Evolutionary conservation across 2,113 vertebrate species (phyloP).

Genomic region (Notothenia coriiceps): DNA sequence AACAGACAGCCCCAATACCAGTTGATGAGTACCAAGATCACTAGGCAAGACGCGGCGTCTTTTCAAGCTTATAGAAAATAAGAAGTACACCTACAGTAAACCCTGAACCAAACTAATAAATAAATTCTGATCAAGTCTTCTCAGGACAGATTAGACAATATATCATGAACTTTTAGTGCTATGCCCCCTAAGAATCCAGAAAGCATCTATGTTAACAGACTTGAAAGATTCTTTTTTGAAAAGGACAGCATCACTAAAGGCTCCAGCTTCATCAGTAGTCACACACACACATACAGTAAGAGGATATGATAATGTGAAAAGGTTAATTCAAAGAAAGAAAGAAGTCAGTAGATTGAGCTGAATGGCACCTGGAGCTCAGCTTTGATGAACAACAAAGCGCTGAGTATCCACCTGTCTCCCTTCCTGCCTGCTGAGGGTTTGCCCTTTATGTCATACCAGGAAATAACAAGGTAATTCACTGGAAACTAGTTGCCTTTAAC

Average conservation of each 20-base stretch:
- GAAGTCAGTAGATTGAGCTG: slow-evolving; percentile 52
- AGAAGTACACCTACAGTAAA: slow-evolving; percentile 78
- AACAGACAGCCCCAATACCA: slow-evolving; percentile 75
- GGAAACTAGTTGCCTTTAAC: slow-evolving; percentile 16
- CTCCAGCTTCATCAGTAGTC: slow-evolving; percentile 76
- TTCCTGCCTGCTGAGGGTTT: slow-evolving; percentile 31
- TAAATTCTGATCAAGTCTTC: slow-evolving; percentile 88
- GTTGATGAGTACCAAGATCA: slow-evolving; percentile 78
- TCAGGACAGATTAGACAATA: slow-evolving; percentile 85
- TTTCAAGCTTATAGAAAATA: slow-evolving; percentile 69
- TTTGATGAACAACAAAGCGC: slow-evolving; percentile 23
- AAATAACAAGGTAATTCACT: slow-evolving; percentile 53
- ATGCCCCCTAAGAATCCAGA: slow-evolving; percentile 56
- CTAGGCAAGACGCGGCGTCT: slow-evolving; percentile 65
- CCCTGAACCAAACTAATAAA: slow-evolving; percentile 89
- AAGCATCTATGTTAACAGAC: slow-evolving; percentile 46
- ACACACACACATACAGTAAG: slow-evolving; percentile 54
- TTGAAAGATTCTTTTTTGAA: neutral
- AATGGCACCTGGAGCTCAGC: slow-evolving; percentile 48
- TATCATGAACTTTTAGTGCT: slow-evolving; percentile 78
- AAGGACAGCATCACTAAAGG: slow-evolving; percentile 40
- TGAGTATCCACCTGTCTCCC: slow-evolving; percentile 25
- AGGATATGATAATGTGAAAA: slow-evolving; percentile 28
- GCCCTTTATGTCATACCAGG: slow-evolving; percentile 46
- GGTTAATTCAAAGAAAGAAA: slow-evolving; percentile 45